A percentile compares a stretch with the other conserved stretches of the same genome.
phyloP scores from a whole-genome alignment of 1,140 invertebrate species.

The Zelostemma sp. region DNA sequence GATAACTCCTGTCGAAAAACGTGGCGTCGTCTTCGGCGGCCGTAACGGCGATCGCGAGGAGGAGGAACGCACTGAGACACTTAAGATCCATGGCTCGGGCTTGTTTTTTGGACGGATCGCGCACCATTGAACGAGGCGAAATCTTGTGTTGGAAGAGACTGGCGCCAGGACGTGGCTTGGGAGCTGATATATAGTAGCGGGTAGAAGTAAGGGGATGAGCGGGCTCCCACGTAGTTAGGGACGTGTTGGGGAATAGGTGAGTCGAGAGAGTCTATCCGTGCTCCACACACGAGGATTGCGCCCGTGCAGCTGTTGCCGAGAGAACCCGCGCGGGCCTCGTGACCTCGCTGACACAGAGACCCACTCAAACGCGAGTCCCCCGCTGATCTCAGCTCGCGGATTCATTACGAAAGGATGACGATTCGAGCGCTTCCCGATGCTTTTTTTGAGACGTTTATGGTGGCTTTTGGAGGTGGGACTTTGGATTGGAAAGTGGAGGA shows the following conservation, averaged over 20 bases:
- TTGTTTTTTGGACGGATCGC: too few species aligned
- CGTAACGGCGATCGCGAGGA: conserved; percentile 36
- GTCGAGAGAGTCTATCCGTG: conserved; percentile 28
- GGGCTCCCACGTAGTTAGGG: conserved; percentile 50
- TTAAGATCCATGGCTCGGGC: conserved; percentile 34
- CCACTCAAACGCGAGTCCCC: conserved; percentile 55
- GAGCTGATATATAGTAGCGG: conserved; percentile 62
- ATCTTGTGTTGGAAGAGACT: conserved; percentile 61
- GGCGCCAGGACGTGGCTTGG: conserved; percentile 54
- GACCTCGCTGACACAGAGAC: conserved; percentile 70
- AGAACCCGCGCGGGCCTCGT: conserved; percentile 55
- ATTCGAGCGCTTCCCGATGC: neutral
- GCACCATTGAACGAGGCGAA: conserved; percentile 57
- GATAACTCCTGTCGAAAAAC: conserved; percentile 63
- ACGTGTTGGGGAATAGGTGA: conserved; percentile 30
- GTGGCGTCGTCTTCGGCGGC: conserved; percentile 51
- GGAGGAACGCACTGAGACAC: conserved; percentile 48
- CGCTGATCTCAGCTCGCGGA: conserved; percentile 5
- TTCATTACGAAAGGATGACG: too few species aligned
- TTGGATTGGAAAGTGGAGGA: too few species aligned
- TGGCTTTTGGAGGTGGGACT: conserved; percentile 5
- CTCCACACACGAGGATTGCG: conserved; percentile 29
- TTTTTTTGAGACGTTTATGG: neutral
- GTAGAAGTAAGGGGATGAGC: conserved; percentile 55
- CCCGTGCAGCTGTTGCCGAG: conserved; percentile 38